These are phyloP conservation scores for Gymnocheta viridis DNA, from an alignment of 2,888 invertebrate genomes.

Conservation along the genomic window DNA sequence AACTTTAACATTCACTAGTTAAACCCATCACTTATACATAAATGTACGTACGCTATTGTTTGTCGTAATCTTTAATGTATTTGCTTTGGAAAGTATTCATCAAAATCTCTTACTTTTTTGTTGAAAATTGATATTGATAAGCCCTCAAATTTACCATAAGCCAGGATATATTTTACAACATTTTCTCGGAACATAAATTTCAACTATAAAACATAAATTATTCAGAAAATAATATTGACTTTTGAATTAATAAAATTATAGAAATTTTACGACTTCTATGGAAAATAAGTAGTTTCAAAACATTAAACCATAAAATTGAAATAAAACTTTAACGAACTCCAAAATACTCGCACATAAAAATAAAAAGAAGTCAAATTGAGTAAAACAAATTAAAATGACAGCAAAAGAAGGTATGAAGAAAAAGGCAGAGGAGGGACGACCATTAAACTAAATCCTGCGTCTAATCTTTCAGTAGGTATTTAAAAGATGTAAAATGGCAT, in stretches of 20 bases:
- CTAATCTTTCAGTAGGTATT: slow-evolving; percentile 46
- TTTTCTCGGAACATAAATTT: slow-evolving; percentile 46
- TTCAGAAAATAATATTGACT: neutral
- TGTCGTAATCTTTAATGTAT: no score
- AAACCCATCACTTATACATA: no score
- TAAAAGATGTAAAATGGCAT: slow-evolving; percentile 1
- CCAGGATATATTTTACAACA: slow-evolving; percentile 3
- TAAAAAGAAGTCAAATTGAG: neutral
- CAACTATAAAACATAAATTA: neutral
- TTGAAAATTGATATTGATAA: neutral
- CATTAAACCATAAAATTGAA: slow-evolving; percentile 10
- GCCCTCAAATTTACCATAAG: neutral
- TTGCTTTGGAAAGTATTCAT: neutral
- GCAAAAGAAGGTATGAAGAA: neutral
- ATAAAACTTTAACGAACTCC: neutral
- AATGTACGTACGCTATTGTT: no score
- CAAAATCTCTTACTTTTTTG: neutral
- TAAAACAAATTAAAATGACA: neutral
- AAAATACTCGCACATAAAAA: neutral
- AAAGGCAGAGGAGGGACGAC: slow-evolving; percentile 2
- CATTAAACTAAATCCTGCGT: slow-evolving; percentile 52
- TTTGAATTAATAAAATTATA: slow-evolving; percentile 25
- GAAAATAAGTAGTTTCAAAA: neutral
- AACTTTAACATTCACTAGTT: no score
- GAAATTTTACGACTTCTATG: slow-evolving; percentile 23